Evolutionary conservation across 1,140 invertebrate genomes (phyloP), one percentile per base, ranked within the genome.

Genomic region (Formica selysi): DNA sequence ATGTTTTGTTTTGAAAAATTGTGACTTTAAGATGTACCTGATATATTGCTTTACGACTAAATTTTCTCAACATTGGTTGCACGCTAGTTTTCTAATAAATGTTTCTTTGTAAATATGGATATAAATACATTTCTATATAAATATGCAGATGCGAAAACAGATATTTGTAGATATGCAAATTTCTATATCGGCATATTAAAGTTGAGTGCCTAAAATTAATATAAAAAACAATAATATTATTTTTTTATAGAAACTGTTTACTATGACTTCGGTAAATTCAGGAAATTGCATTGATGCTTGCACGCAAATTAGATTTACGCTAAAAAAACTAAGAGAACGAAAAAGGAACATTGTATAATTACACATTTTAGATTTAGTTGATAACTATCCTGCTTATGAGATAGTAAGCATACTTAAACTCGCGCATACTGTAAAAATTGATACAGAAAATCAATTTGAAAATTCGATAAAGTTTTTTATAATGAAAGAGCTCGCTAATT

Each of bases 1-100:
- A 3, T 19, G 16, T 51, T 51, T 51, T 48, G 6, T 16, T 54
- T 19, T 57, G 19, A 57, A 57, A 36, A 36, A 65, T 65, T 51
- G 16, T 65, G 13, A 36, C 38, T 36, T 65, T n/a, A 65, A 64
- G 19, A 65, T 36, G n/a, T 22, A 22, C n/a, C 10, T 22, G 8
- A 22, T 57, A 59, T n/a, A 59, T 7, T 59, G n/a, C n/a, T 59
- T 19, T 22, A 22, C 8, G 8, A 57, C 26, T 26, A 61, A 26
- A 64, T 62, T 76, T 62, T 16, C 13, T 62, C 22, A 29, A 19
- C 16, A 62, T 62, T 41, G 4, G 7, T 29, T 48, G 22, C n/a
- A 44, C 22, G 11, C 8, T 80, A 68, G 5, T 80, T 26, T 10
- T 70, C 41, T 2, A 70, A 80, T 54, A 36, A 83, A 62, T 64